Evolutionary conservation across 2,888 invertebrate species (phyloP).

Genomic region (Apamea anceps): DNA sequence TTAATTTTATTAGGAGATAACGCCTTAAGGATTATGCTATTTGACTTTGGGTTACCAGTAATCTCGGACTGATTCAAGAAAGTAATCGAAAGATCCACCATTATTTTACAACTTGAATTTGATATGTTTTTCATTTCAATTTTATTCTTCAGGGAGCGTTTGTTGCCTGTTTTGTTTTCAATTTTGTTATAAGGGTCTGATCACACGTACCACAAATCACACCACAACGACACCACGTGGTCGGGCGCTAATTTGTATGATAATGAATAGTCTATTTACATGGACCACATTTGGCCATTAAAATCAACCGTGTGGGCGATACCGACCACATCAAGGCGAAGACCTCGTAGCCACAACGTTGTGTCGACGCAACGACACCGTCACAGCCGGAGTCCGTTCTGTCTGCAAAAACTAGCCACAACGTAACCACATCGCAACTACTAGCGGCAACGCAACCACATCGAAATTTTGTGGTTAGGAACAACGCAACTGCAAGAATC

Average conservation of each 20-base stretch:
- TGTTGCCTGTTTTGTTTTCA: neutral
- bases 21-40: slow-evolving; percentile 62
- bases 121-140: slow-evolving; percentile 26
- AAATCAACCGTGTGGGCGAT: neutral
- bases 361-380: neutral
- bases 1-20: slow-evolving; percentile 77
- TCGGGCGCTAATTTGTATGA: no score
- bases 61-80: slow-evolving; percentile 67
- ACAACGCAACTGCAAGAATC: neutral
- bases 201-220: neutral
- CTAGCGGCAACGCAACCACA: neutral
- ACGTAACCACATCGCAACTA: neutral
- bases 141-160: neutral
- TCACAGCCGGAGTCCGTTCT: neutral
- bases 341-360: neutral
- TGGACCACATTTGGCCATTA: neutral
- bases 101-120: slow-evolving; percentile 34
- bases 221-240: no score
- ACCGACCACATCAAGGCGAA: neutral
- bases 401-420: neutral
- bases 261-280: neutral
- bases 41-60: slow-evolving; percentile 70
- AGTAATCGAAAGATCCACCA: slow-evolving; percentile 45
- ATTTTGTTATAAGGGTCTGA: neutral
- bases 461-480: neutral